These are phyloP conservation scores for Eunapius fragilis DNA, from an alignment of 37 sponge, comb jelly and placozoan species.

Conservation along the genomic window DNA sequence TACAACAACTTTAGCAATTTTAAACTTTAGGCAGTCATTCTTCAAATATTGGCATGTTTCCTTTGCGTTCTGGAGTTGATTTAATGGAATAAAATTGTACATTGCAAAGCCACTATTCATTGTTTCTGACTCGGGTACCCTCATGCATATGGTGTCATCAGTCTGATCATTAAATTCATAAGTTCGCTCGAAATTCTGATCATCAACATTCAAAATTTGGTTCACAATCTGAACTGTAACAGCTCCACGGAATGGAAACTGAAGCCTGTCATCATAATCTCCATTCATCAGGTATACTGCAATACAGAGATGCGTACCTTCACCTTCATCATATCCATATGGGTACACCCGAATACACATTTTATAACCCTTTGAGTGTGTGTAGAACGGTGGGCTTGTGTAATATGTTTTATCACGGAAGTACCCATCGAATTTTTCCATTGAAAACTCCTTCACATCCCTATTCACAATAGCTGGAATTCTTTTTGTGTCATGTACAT, in stretches of 20 bases:
- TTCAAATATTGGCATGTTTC: neutral
- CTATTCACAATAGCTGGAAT: neutral
- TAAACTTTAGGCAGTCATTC: neutral
- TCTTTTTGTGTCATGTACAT: neutral
- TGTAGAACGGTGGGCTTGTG: neutral
- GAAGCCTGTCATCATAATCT: neutral
- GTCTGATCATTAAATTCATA: neutral
- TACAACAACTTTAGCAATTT: neutral
- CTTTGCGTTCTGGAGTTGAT: neutral
- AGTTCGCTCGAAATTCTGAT: neutral
- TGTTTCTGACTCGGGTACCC: neutral
- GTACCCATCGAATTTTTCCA: neutral
- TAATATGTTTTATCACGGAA: neutral
- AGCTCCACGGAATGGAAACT: neutral
- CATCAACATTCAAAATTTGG: neutral
- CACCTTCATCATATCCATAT: neutral
- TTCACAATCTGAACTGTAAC: neutral
- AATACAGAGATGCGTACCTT: neutral
- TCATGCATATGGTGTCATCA: neutral
- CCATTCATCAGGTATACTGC: neutral
- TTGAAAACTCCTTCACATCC: neutral
- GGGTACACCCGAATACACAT: neutral
- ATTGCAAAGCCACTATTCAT: neutral
- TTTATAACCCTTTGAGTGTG: neutral
- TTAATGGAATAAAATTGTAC: neutral